Base-by-base conservation (phyloP, 2,113 vertebrate genomes). In the Caranx melampygus region DNA sequence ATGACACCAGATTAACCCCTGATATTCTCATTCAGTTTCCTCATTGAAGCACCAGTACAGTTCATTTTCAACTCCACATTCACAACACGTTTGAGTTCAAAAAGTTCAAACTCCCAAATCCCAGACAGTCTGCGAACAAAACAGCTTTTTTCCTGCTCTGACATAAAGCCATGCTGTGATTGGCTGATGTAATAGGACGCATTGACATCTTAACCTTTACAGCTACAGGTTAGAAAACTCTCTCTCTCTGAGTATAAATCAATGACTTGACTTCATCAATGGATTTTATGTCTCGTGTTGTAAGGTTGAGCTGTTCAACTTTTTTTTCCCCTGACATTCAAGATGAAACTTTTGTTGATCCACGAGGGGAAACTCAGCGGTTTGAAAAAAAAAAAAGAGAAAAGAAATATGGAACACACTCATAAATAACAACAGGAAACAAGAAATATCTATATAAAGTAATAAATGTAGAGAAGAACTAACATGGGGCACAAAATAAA, bases 231-330 rank as follows among this genome's bases (percentile, higher is more conserved):
- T 63, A 80, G 63, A 87, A 72, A 81, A 82, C 67, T 82, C 65
- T 59, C 14, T 5, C 45, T 5, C 45, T 35, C 51, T 79, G 82
- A 84, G 83, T 31, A 58, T 59, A 88, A 90, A 92, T 92, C 88
- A 4, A 90, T 93, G 42, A 16, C 61, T 64, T 18, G 66, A 87
- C 83, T 85, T 82, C 69, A 84, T 86, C 45, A 74, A 89, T 88
- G 66, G 89, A 92, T 89, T 89, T 89, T 65, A n/a, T 81, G 85
- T 86, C 82, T 82, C 26, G 21, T 16, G 26, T 37, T 35, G 60
- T 68, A 45, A 81, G 15, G 34, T 65, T 78, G 57, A 76, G 12
- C 18, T 76, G 37, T 61, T 74, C 14, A 45, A 55, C 47, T 74
- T 58, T 16, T 31, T n/a, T 31, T n/a, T 42, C 8, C 9, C 33